Percentiles rank a stretch among this genome's conserved stretches.
phyloP scores from a whole-genome alignment of 2,797 vertebrate genomes.

The Takifugu ocellatus region DNA sequence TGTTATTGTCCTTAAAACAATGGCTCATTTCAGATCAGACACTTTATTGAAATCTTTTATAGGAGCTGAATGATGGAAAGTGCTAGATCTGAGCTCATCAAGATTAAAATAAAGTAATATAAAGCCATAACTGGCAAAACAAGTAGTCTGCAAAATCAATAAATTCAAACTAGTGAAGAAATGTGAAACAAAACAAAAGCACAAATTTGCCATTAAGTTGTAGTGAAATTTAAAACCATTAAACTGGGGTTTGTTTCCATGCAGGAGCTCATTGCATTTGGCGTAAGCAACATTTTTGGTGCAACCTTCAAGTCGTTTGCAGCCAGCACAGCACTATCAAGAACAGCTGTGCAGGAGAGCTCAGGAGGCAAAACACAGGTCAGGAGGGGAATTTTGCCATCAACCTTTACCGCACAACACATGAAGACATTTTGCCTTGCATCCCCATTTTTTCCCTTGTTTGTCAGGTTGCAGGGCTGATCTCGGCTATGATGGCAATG shows the following conservation, averaged over 20 bases:
- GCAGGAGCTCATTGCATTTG: conserved; percentile 92
- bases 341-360: conserved; percentile 90
- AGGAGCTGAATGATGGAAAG: too few relatives aligned
- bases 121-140: too few relatives aligned
- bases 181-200: too few relatives aligned
- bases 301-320: conserved; percentile 88
- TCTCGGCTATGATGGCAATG: conserved; percentile 85
- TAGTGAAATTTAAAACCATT: not conserved
- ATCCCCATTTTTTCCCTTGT: not conserved
- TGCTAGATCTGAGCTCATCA: too few relatives aligned
- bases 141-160: too few relatives aligned
- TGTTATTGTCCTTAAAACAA: too few relatives aligned
- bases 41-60: too few relatives aligned
- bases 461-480: conserved; percentile 83
- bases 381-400: conserved; percentile 2
- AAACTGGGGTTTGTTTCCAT: not conserved
- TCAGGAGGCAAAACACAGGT: conserved; percentile 95
- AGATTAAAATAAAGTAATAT: too few relatives aligned
- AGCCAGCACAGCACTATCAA: conserved; percentile 86
- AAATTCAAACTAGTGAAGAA: too few relatives aligned
- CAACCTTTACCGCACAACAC: too few relatives aligned
- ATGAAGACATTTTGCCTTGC: not conserved
- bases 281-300: conserved; percentile 85
- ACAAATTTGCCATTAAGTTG: not conserved
- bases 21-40: too few relatives aligned